These are phyloP conservation scores for Anastrepha ludens DNA, from an alignment of 1,140 invertebrate species.

Conservation along the genomic window DNA sequence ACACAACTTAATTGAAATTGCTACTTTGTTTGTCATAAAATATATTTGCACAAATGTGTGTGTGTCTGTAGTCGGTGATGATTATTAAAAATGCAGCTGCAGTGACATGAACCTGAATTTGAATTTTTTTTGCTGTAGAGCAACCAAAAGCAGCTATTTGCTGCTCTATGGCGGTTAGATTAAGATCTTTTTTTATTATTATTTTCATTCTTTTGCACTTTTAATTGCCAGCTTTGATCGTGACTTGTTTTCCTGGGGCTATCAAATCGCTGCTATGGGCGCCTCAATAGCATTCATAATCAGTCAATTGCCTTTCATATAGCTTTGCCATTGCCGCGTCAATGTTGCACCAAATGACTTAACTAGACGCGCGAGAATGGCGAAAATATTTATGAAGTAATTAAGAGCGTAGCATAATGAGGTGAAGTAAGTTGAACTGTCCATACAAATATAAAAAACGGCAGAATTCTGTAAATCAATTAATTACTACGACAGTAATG, in stretches of 20 bases:
- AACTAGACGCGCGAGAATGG: not conserved
- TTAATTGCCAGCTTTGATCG: not conserved
- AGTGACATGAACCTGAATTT: conserved; percentile 11
- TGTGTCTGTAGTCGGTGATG: not conserved
- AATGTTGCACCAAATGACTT: conserved; percentile 9
- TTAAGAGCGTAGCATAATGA: not conserved
- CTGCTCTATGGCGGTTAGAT: not conserved
- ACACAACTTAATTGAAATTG: conserved; percentile 48
- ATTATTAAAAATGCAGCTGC: conserved; percentile 28
- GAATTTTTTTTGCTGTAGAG: not conserved
- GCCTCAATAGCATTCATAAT: not conserved
- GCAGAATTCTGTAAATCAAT: too few species aligned
- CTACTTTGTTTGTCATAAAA: conserved; percentile 21
- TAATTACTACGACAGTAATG: too few species aligned
- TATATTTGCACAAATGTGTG: not conserved
- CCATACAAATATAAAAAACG: too few species aligned
- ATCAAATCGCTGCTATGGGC: not conserved
- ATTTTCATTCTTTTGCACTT: not conserved
- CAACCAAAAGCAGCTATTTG: not conserved
- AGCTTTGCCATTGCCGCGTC: not conserved
- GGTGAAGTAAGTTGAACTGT: too few species aligned
- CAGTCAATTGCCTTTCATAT: not conserved
- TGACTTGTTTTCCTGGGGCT: not conserved
- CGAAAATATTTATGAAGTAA: not conserved
- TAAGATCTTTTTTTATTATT: not conserved